These are phyloP conservation scores for Dromaius novaehollandiae DNA, from an alignment of 2,113 vertebrate genomes.

Conservation along the genomic window DNA sequence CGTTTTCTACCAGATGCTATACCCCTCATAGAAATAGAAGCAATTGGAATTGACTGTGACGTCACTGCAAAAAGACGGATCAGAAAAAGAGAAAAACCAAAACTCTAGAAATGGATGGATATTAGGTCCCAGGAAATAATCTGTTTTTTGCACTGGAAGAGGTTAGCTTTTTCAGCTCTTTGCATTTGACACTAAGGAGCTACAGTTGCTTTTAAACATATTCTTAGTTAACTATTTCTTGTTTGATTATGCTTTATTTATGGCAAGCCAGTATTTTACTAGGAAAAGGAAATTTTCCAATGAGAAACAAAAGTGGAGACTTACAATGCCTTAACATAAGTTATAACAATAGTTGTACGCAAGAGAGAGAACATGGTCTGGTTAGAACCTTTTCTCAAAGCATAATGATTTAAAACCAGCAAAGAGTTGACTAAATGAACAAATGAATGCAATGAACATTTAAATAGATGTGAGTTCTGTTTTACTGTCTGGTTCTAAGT, in stretches of 20 bases:
- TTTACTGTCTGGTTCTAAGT: background rate
- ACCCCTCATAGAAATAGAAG: background rate
- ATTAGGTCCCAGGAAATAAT: background rate
- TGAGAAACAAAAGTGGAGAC: background rate
- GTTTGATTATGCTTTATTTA: background rate
- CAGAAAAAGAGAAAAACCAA: background rate
- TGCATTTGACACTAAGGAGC: background rate
- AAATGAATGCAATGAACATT: background rate
- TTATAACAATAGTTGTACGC: background rate
- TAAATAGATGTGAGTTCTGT: background rate
- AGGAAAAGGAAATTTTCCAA: background rate
- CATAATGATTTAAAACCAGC: background rate
- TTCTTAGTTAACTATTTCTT: background rate
- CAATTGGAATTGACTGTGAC: background rate
- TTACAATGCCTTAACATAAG: background rate
- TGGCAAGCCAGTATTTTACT: background rate
- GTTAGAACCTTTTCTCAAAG: background rate
- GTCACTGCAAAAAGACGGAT: background rate
- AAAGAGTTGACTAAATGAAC: background rate
- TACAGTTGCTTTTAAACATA: background rate
- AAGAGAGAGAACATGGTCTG: background rate
- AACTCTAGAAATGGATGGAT: background rate
- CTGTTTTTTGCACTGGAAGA: background rate
- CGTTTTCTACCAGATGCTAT: background rate
- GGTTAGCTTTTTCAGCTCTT: background rate